Base-by-base conservation (phyloP, 2,797 vertebrate genomes). In the Sciurus vulgaris region DNA sequence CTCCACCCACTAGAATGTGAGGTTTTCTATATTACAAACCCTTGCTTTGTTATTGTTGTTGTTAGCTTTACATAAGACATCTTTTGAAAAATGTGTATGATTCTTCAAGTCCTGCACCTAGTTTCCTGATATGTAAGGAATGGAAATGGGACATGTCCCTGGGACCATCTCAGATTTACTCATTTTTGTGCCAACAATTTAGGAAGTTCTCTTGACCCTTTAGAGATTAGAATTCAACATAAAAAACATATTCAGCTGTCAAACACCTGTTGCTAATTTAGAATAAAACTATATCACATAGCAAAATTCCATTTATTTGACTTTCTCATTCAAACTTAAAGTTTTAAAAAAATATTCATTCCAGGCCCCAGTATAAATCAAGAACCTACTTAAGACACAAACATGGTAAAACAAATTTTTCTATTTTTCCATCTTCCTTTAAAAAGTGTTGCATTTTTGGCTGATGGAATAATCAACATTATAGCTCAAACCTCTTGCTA, bases 281-380 rank as follows among this genome's bases (percentile, higher is more conserved):
- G 41, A 94, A n/a, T 20, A 96, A 91, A 78, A 56, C 76, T 86
- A 65, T 26, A 78, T 24, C 69, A 82, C 47, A 65, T 0, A 91
- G 79, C 51, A 97, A 77, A 92, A 82, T 35, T 61, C 77, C 49
- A 82, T 76, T 87, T 88, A 81, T 59, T 84, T 76, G 54, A 93
- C 28, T 83, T 91, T 81, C 38, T 93, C 85, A 90, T 44, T 63
- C 38, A 92, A 95, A 95, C 77, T 82, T 89, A 91, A 74, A 81
- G 28, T 63, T 5, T 47, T 69, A 76, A 95, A 44, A 44, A 44
- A 44, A 44, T 44, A 44, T 44, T 44, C 8, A 44, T 44, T 44
- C 44, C 44, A 1, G 44, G 44, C 44, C 44, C 44, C 8, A 44
- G 44, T 44, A 9, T 44, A 44, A 5, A 44, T 44, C 44, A 44